Base-by-base conservation (phyloP, 2,888 invertebrate genomes). In the Platycheirus albimanus region DNA sequence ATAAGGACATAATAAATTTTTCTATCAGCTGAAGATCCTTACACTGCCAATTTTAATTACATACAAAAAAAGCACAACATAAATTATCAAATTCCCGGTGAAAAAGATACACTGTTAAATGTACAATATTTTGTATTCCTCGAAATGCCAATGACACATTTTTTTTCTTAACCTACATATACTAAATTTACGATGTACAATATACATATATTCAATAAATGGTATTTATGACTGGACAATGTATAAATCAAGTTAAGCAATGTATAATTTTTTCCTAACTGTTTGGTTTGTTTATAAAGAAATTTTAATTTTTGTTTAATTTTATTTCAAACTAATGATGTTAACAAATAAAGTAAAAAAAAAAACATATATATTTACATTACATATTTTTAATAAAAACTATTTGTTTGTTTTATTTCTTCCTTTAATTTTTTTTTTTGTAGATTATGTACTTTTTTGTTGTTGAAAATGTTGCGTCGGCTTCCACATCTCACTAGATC, bases 271-370 rank as follows among this genome's bases (percentile, higher is more conserved):
- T 61, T 24, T 11, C 11, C 13, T 17, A 52, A 52, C 49, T 52
- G 56, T 47, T 78, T 20, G 66, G 51, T 72, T 72, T 78, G 72
- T 72, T 78, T 20, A 78, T 78, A 66, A 52, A 24, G 41, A 72
- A 72, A 72, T 43, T 52, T 47, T 11, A 17, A 7, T 38, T 58
- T 66, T 52, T 67, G 15, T 47, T 74, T 67, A 67, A 67, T 74
- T 78, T 61, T 56, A 61, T 47, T 70, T 77, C 64, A 66, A 58
- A 78, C 51, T 52, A 72, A 41, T 67, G 45, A 41, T 67, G 45
- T 74, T 54, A 74, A 54, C 54, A 67, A 79, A 67, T n/a, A n/a
- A n/a, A n/a, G n/a, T n/a, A n/a, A 38, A 58, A 67, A 74, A 45
- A 0, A 58, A 58, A 41, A 41, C 41, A 58, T 41, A 15, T 49